A percentile compares a stretch with the other conserved stretches of the same genome.
Evolutionary conservation across 2,888 invertebrate species (phyloP).

Genomic region (Homarus gammarus): DNA sequence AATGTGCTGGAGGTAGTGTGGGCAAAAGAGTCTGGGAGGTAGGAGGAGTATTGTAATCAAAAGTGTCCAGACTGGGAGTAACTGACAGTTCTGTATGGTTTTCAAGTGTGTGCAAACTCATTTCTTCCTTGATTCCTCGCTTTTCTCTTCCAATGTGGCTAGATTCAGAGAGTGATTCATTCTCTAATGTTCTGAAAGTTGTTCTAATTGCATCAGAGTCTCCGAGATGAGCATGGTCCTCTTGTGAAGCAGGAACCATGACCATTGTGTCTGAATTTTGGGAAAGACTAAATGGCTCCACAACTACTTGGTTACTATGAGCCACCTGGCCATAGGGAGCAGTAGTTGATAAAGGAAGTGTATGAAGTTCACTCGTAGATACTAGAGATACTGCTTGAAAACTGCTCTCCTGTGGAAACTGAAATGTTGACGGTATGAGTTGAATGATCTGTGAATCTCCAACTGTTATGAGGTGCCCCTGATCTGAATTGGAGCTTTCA

Average conservation of each 20-base stretch:
- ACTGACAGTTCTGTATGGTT: slow-evolving; percentile 36
- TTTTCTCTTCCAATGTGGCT: slow-evolving; percentile 29
- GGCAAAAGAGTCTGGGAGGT: slow-evolving; percentile 47
- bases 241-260: slow-evolving; percentile 40
- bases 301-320: slow-evolving; percentile 40
- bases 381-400: slow-evolving; percentile 69
- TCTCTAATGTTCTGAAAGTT: slow-evolving; percentile 43
- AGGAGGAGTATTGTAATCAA: slow-evolving; percentile 30
- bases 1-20: slow-evolving; percentile 43
- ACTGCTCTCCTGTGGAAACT: slow-evolving; percentile 62
- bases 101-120: slow-evolving; percentile 29
- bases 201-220: slow-evolving; percentile 43
- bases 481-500: slow-evolving; percentile 63
- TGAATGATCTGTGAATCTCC: slow-evolving; percentile 72
- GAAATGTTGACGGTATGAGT: slow-evolving; percentile 66
- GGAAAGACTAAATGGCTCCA: slow-evolving; percentile 57
- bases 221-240: slow-evolving; percentile 10
- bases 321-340: slow-evolving; percentile 30
- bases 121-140: slow-evolving; percentile 40
- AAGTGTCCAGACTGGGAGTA: slow-evolving; percentile 25
- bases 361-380: slow-evolving; percentile 51
- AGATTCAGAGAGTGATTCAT: slow-evolving; percentile 9
- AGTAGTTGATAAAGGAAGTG: slow-evolving; percentile 42
- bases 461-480: slow-evolving; percentile 65
- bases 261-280: slow-evolving; percentile 50